A percentile compares a stretch with the other conserved stretches of the same genome.
These are phyloP conservation scores for Euphonia xanthogaster DNA, from an alignment of 2,797 vertebrate genomes.

Conservation along the genomic window DNA sequence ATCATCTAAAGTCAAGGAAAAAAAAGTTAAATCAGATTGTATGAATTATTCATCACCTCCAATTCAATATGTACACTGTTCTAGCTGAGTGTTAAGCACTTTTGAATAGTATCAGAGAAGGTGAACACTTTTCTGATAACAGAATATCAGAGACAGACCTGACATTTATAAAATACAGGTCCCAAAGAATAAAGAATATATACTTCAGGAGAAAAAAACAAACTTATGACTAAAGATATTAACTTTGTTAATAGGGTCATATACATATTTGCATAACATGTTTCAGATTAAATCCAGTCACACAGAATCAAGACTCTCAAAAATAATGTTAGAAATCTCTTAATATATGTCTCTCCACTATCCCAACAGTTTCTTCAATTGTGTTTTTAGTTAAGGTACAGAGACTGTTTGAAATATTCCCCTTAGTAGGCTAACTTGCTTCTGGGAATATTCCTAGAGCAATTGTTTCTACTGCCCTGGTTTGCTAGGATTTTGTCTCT, in stretches of 20 bases:
- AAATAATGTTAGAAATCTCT: neutral
- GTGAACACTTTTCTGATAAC: neutral
- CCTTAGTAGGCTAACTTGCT: neutral
- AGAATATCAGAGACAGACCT: neutral
- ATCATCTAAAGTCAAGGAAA: neutral
- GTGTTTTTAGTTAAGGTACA: neutral
- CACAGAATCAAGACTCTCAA: neutral
- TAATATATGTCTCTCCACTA: neutral
- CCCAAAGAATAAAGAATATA: neutral
- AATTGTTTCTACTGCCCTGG: neutral
- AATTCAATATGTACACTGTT: slow-evolving; percentile 23
- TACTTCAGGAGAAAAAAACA: neutral
- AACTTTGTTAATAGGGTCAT: neutral
- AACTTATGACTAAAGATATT: neutral
- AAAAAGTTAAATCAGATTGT: slow-evolving; percentile 5
- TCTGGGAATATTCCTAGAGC: neutral
- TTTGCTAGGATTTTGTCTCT: neutral
- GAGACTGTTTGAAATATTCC: neutral
- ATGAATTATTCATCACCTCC: slow-evolving; percentile 43
- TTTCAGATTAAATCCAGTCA: neutral
- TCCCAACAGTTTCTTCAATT: neutral
- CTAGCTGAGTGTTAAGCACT: slow-evolving; percentile 1
- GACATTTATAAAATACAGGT: neutral
- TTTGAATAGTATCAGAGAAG: neutral
- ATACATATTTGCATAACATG: neutral